Conservation (phyloP, 1,140 invertebrate species). For the Drosophila parabipectinata region DNA sequence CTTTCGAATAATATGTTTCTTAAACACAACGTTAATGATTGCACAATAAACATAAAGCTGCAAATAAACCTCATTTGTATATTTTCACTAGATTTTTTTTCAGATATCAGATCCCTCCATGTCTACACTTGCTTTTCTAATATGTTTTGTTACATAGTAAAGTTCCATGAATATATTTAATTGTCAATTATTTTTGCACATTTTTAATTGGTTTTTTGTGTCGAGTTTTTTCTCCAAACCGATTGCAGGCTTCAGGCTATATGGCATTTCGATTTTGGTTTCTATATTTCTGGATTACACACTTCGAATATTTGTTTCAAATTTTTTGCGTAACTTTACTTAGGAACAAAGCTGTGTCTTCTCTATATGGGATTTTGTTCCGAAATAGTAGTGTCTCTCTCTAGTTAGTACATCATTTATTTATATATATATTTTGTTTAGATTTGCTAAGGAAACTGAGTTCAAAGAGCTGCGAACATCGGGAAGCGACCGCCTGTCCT, state of each 20-base stretch:
- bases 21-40: conserved; percentile 36
- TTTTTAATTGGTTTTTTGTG: conserved; percentile 16
- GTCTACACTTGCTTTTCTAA: conserved; percentile 16
- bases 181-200: conserved; percentile 26
- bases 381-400: conserved; percentile 33
- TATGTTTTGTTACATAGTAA: conserved; percentile 30
- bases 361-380: conserved; percentile 36
- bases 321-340: conserved; percentile 47
- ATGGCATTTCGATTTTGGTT: conserved; percentile 12
- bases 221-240: conserved; percentile 1
- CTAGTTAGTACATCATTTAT: conserved; percentile 4
- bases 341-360: conserved; percentile 72
- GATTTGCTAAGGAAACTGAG: conserved; percentile 71
- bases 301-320: conserved; percentile 62
- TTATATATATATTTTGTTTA: conserved; percentile 21
- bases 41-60: conserved; percentile 28
- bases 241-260: not conserved
- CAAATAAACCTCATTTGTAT: conserved; percentile 37
- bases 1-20: conserved; percentile 16
- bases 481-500: conserved; percentile 58
- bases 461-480: conserved; percentile 74
- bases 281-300: conserved; percentile 65
- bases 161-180: conserved; percentile 43
- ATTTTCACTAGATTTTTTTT: conserved; percentile 40
- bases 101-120: conserved; percentile 10